Evolutionary conservation across 2,797 vertebrate genomes (phyloP), one percentile per base, ranked within the genome.

Genomic region (Sebastes iracundus): DNA sequence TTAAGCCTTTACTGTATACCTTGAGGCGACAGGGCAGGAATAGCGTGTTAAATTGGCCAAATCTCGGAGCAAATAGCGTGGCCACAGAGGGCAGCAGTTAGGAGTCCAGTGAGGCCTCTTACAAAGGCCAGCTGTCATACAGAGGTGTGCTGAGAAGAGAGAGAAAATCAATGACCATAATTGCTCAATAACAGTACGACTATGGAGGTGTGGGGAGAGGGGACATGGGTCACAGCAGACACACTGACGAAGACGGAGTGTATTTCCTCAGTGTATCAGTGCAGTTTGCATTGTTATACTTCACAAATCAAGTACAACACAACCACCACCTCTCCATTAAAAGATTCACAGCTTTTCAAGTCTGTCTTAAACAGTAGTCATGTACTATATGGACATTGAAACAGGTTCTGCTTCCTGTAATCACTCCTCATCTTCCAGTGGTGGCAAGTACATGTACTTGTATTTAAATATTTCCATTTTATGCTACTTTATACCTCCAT

Each of bases 111-210:
- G 89, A 89, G 92, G 88, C 85, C 78, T 62, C 76, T 91, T 80
- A 66, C 65, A 90, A 90, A 90, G 85, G 85, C 87, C 90, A 86
- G 81, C 90, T 90, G 90, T 93, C 92, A 91, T 92, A 84, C 78
- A 84, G 84, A 84, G 83, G 82, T 72, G 81, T 72, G 70, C 85
- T 32, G 86, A 84, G 87, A 77, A 74, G 60, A 77, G 85, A 88
- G 71, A 88, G 79, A 82, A 93, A 92, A 94, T 95, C 94, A 88
- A 94, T 93, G 84, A 61, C 77, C 84, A 88, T 95, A 93, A 93
- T 90, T 93, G 92, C 88, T 91, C 88, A 89, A 87, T 92, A 93
- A 90, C 89, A 77, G 80, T 63, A 69, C 3, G 60, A 66, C 7
- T 53, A 84, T 82, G 52, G 83, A 84, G 79, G 79, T 69, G 66